These are phyloP conservation scores for Drosophila siamana DNA, from an alignment of 2,888 invertebrate genomes.

Conservation along the genomic window DNA sequence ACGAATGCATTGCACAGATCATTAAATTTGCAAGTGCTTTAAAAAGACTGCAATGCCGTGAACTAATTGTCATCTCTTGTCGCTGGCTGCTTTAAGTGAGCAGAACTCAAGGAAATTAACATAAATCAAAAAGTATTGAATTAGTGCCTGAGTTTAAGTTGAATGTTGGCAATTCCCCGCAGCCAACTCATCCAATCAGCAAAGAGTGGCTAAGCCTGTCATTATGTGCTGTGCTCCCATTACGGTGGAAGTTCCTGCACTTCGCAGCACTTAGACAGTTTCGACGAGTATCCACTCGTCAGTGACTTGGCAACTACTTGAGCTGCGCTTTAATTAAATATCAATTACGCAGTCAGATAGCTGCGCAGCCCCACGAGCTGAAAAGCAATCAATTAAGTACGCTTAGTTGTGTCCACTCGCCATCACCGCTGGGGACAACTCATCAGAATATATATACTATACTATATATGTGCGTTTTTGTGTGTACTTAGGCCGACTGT, in stretches of 20 bases:
- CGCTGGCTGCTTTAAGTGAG: not conserved
- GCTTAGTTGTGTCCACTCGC: slow-evolving; percentile 53
- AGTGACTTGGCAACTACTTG: slow-evolving; percentile 66
- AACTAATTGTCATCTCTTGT: not conserved
- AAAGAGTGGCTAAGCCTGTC: slow-evolving; percentile 25
- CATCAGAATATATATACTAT: too few species aligned
- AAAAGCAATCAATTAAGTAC: slow-evolving; percentile 76
- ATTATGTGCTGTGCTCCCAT: slow-evolving; percentile 2
- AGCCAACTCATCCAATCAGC: slow-evolving; percentile 21
- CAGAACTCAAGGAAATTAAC: not conserved
- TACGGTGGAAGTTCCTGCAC: slow-evolving; percentile 11
- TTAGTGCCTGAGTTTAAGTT: too few species aligned
- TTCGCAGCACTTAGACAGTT: slow-evolving; percentile 12
- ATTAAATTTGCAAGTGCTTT: slow-evolving; percentile 42
- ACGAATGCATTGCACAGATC: slow-evolving; percentile 27
- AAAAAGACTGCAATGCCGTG: slow-evolving; percentile 17
- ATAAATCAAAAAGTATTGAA: too few species aligned
- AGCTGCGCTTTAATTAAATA: slow-evolving; percentile 75
- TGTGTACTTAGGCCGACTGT: not conserved
- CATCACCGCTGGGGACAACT: not conserved
- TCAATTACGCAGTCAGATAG: slow-evolving; percentile 69
- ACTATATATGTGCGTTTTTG: not conserved
- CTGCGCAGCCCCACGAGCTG: slow-evolving; percentile 43
- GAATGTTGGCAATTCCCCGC: slow-evolving; percentile 8
- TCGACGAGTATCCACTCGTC: slow-evolving; percentile 36